Evolutionary conservation across 2,888 invertebrate genomes (phyloP), one percentile per base, ranked within the genome.

Genomic region (Plebejus anna): DNA sequence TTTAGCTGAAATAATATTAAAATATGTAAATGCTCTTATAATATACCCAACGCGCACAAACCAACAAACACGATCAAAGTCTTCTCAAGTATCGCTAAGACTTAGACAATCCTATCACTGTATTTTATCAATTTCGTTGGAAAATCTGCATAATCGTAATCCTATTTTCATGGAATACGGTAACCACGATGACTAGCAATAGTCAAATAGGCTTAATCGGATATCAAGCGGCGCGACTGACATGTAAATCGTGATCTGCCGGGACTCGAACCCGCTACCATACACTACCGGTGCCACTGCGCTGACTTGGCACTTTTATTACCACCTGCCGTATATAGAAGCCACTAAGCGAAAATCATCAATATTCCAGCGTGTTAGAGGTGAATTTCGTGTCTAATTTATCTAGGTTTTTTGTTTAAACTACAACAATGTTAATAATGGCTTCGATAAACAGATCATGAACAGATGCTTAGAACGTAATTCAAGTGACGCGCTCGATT

Each of bases 211-310:
- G 76, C 83, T 84, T 88, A 90, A 90, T 90, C 90, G 90, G 89
- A 90, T 91, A 92, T 91, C 91, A 90, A 91, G 91, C 92, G 92
- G 93, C 82, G 88, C 87, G 84, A 87, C 88, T 92, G 93, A 93
- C 93, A 92, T 92, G 90, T 92, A 93, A 92, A 93, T 94, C 91
- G 92, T 93, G 93, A 92, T 91, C 89, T 86, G 85, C 85, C 86
- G 84, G 87, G 89, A 87, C 83, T 87, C 88, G 84, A 89, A 89
- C 88, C 86, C 84, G 94, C 94, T 94, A 93, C 93, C 87, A 89
- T 83, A 83, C 83, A 91, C 93, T 93, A 93, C 93, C 89, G 91
- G 89, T 90, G 92, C 91, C 91, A 90, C 91, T 82, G 90, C 80
- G 84, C 86, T 94, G 92, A 93, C 90, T 92, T 91, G 91, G 92